A percentile compares a stretch with the other conserved stretches of the same genome.
Evolutionary conservation across 2,888 invertebrate species (phyloP).

Genomic region (Lasioglossum villosulum): DNA sequence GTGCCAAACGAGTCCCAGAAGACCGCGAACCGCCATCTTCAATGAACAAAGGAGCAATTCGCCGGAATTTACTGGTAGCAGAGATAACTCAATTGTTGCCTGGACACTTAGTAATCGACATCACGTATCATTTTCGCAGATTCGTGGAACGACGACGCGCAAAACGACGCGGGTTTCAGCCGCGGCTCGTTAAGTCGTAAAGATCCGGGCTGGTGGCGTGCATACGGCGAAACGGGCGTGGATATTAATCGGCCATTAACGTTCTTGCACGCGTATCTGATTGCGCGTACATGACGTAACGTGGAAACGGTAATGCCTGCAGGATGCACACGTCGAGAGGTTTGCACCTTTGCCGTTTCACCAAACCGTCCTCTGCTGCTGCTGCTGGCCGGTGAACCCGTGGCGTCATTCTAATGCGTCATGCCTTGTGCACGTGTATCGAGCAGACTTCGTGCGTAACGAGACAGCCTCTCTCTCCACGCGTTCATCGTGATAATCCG

Average conservation of each 20-base stretch:
- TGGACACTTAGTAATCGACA: background rate
- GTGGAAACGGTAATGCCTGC: slow-evolving; percentile 62
- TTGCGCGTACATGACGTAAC: slow-evolving; percentile 60
- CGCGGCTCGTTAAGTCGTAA: background rate
- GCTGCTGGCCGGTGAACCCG: slow-evolving; percentile 48
- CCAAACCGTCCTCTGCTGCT: slow-evolving; percentile 36
- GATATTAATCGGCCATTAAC: slow-evolving; percentile 59
- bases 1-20: background rate
- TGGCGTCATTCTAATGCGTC: slow-evolving; percentile 69
- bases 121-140: background rate
- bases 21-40: background rate
- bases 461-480: slow-evolving; percentile 46
- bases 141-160: background rate
- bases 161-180: slow-evolving; percentile 9
- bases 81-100: background rate
- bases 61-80: background rate
- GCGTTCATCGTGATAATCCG: slow-evolving; percentile 65
- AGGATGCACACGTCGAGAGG: slow-evolving; percentile 45
- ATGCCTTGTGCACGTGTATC: slow-evolving; percentile 60
- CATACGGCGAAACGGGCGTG: background rate
- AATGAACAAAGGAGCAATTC: background rate
- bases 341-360: slow-evolving; percentile 66
- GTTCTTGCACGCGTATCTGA: slow-evolving; percentile 57
- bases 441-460: slow-evolving; percentile 69
- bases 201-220: background rate